These are phyloP conservation scores for Paragorgia papillata DNA, from an alignment of 92 coral and sea anemone genomes.

Conservation along the genomic window DNA sequence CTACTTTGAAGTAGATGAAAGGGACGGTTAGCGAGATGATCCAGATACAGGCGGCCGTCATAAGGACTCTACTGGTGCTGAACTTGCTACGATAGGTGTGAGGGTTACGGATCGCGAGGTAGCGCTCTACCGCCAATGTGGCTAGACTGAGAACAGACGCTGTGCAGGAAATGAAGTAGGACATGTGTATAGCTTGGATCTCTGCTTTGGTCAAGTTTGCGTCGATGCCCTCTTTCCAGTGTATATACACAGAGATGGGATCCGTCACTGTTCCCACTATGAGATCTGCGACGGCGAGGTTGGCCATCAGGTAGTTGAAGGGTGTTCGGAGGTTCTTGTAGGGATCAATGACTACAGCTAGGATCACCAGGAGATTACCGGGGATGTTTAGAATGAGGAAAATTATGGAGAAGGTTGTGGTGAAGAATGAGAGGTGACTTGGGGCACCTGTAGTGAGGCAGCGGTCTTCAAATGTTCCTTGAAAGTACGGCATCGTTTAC, in stretches of 20 bases:
- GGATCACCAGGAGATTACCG: slow-evolving; percentile 66
- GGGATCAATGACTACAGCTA: slow-evolving; percentile 58
- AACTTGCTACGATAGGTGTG: slow-evolving; percentile 50
- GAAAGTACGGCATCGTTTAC: slow-evolving; percentile 4
- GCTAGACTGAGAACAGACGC: slow-evolving; percentile 67
- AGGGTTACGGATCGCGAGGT: slow-evolving; percentile 39
- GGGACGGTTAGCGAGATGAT: slow-evolving; percentile 54
- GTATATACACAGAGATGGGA: slow-evolving; percentile 61
- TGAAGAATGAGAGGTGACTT: slow-evolving; percentile 55
- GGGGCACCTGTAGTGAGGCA: slow-evolving; percentile 4
- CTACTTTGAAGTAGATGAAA: slow-evolving; percentile 57
- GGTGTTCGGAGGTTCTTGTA: slow-evolving; percentile 66
- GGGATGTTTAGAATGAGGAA: slow-evolving; percentile 55
- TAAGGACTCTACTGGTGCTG: slow-evolving; percentile 44
- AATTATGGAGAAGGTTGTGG: slow-evolving; percentile 54
- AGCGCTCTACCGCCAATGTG: slow-evolving; percentile 60
- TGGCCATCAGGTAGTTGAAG: slow-evolving; percentile 59
- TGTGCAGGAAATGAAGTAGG: slow-evolving; percentile 61
- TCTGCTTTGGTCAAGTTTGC: slow-evolving; percentile 19
- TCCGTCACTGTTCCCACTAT: slow-evolving; percentile 69
- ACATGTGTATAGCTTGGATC: slow-evolving; percentile 47
- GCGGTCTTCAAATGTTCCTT: slow-evolving; percentile 14
- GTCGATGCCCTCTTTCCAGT: slow-evolving; percentile 53
- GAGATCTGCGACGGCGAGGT: slow-evolving; percentile 68
- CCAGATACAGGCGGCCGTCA: slow-evolving; percentile 50